Evolutionary conservation across 2,797 vertebrate species (phyloP).

Genomic region (Lacerta bilineata): DNA sequence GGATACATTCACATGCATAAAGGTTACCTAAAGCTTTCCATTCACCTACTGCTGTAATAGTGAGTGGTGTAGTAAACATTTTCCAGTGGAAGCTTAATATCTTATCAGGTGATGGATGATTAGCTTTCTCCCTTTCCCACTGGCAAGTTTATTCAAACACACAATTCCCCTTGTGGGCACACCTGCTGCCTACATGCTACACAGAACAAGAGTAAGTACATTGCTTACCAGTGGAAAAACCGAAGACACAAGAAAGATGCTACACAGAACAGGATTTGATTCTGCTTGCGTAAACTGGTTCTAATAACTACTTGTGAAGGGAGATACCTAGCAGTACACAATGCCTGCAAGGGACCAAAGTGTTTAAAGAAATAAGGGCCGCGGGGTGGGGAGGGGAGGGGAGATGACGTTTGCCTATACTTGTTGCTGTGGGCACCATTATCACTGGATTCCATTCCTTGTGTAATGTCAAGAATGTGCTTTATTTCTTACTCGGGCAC

Average conservation of each 20-base stretch:
- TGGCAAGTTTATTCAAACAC: neutral
- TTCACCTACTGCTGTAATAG: neutral
- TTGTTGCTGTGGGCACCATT: neutral
- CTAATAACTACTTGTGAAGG: neutral
- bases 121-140: neutral
- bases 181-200: neutral
- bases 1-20: too few species aligned
- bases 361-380: constrained; percentile 1
- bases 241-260: too few species aligned
- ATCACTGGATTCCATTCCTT: neutral
- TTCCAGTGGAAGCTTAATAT: too few species aligned
- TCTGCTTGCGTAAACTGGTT: neutral
- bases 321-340: neutral
- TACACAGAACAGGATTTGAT: too few species aligned
- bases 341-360: neutral
- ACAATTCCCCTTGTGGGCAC: neutral
- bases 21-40: neutral
- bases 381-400: neutral
- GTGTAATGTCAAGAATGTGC: neutral
- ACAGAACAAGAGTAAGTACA: neutral
- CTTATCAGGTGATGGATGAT: neutral
- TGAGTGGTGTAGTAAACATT: neutral
- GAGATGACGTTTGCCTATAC: neutral
- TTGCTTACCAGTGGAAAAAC: too few species aligned
- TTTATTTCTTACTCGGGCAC: constrained; percentile 5